These are phyloP conservation scores for Rhabdophis nuchalis DNA, from an alignment of 2,797 vertebrate species.

Conservation along the genomic window DNA sequence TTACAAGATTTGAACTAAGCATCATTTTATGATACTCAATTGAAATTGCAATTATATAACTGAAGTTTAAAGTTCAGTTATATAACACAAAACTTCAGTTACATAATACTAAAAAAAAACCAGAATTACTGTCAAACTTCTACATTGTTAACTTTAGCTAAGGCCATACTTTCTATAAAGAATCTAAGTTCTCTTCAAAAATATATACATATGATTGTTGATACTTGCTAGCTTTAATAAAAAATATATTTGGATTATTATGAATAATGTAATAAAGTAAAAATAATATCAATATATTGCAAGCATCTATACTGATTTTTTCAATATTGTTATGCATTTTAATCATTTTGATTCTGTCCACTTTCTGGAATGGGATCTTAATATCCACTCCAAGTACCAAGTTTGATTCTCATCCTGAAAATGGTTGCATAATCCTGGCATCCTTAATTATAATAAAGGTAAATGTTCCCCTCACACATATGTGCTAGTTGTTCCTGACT, in stretches of 20 bases:
- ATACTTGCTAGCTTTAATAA: not conserved
- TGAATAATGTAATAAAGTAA: not conserved
- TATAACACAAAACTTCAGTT: not conserved
- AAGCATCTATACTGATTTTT: not conserved
- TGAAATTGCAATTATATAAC: not conserved
- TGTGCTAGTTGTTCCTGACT: too few relatives aligned
- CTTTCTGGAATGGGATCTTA: not conserved
- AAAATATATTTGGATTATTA: not conserved
- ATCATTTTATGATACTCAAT: not conserved
- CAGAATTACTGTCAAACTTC: not conserved
- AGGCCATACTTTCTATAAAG: not conserved
- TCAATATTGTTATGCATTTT: not conserved
- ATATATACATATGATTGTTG: not conserved
- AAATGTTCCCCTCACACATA: too few relatives aligned
- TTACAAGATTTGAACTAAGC: not conserved
- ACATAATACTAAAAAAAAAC: not conserved
- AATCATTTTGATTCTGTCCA: not conserved
- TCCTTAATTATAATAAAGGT: too few relatives aligned
- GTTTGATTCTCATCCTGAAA: not conserved
- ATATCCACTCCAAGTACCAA: not conserved
- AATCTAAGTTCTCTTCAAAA: not conserved
- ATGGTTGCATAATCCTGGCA: not conserved
- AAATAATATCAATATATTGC: not conserved
- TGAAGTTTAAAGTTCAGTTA: not conserved
- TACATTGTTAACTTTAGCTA: not conserved